Percentiles rank a stretch among this genome's conserved stretches.
phyloP scores from a whole-genome alignment of 2,888 invertebrate genomes.

The Mimas tiliae region DNA sequence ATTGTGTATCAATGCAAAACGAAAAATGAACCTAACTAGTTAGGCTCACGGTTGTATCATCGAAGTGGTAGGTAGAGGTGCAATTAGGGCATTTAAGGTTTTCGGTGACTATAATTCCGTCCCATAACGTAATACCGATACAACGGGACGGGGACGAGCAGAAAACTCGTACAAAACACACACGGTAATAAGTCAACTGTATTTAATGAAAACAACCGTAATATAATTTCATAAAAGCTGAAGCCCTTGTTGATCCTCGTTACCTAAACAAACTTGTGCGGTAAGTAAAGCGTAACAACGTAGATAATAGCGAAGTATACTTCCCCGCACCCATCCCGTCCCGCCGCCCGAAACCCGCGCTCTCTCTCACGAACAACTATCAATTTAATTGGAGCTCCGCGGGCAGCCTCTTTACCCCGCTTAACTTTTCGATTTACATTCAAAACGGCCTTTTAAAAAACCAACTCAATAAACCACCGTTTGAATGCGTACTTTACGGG shows the following conservation, averaged over 20 bases:
- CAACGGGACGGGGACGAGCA: neutral
- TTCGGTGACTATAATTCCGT: too few species aligned
- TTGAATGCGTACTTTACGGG: conserved; percentile 72
- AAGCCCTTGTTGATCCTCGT: conserved; percentile 8
- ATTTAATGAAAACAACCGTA: neutral
- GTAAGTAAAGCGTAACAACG: conserved; percentile 25
- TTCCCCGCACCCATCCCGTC: conserved; percentile 21
- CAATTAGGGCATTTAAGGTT: too few species aligned
- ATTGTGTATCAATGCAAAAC: too few species aligned
- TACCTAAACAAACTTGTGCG: conserved; percentile 19
- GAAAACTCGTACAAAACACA: neutral
- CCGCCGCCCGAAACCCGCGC: conserved; percentile 32
- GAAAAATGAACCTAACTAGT: too few species aligned
- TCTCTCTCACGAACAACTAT: conserved; percentile 64
- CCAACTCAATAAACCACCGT: conserved; percentile 79
- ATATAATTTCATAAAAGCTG: neutral
- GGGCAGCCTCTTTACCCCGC: conserved; percentile 77
- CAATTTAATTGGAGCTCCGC: conserved; percentile 80
- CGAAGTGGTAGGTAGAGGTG: too few species aligned
- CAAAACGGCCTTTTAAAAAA: conserved; percentile 83
- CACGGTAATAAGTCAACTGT: neutral
- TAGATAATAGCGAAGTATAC: conserved; percentile 25
- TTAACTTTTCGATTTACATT: conserved; percentile 85
- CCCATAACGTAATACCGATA: neutral
- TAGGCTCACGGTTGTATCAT: too few species aligned